phyloP scores from a whole-genome alignment of 2,888 invertebrate species.

The Cheilosia grossa region DNA sequence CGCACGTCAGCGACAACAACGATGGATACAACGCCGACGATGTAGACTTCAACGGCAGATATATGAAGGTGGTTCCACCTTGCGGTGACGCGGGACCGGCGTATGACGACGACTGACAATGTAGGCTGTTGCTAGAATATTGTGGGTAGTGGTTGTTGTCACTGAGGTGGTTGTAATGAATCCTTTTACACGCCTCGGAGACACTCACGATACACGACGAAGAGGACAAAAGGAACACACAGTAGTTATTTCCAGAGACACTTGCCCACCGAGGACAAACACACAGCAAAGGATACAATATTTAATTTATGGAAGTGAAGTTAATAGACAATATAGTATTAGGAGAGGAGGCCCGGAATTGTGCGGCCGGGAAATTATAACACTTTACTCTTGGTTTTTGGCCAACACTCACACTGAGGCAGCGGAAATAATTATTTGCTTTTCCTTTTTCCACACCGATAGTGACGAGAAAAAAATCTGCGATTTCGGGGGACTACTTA shows the following conservation, averaged over 20 bases:
- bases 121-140: constrained; percentile 13
- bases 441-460: constrained; percentile 14
- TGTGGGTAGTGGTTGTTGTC: constrained; percentile 60
- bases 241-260: not conserved
- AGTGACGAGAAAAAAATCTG: not conserved
- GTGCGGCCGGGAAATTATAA: constrained; percentile 45
- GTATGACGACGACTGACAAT: not conserved
- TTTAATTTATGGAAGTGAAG: constrained; percentile 47
- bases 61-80: constrained; percentile 3
- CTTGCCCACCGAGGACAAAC: not conserved
- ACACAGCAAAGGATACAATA: constrained; percentile 38
- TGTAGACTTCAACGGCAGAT: constrained; percentile 15
- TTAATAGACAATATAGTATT: constrained; percentile 60
- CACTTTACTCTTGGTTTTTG: constrained; percentile 36
- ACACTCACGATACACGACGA: constrained; percentile 13
- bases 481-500: constrained; percentile 12
- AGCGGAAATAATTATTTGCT: constrained; percentile 5
- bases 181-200: constrained; percentile 45
- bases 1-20: constrained; percentile 11
- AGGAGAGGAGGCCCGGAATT: not conserved
- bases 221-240: not conserved
- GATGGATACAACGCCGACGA: constrained; percentile 33
- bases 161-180: constrained; percentile 48
- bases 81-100: too few relatives aligned
- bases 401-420: not conserved